Evolutionary conservation across 2,888 invertebrate genomes (phyloP), one percentile per base, ranked within the genome.

Genomic region (Agrenia bidenticulata): DNA sequence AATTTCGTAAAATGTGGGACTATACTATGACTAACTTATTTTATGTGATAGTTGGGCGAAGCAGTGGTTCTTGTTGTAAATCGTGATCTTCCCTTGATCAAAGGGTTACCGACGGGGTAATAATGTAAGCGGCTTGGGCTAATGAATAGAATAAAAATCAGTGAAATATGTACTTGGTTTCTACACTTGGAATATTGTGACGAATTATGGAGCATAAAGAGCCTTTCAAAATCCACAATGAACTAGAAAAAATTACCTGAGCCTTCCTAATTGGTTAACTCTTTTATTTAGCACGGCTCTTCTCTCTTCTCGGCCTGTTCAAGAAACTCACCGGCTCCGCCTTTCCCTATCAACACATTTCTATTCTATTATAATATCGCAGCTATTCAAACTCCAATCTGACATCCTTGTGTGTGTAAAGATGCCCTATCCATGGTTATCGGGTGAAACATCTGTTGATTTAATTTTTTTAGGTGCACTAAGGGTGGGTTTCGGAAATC

Each of bases 91-190:
- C 5, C 39, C 19, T 57, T 58, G 45, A 58, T 58, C 58, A 58
- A 58, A 58, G 42, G 27, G 19, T 37, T 21, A 42, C 58, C 58
- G 58, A 58, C 58, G 42, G 27, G 50, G 51, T 65, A 65, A 65
- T 65, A 70, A 70, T 63, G 54, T 65, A 67, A 70, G 70, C 70
- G 70, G 70, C 65, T 60, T 54, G 57, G 54, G 61, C 65, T 70
- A 70, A 70, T 70, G 70, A 70, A 70, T 67, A 65, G 70, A 70
- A 62, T 63, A 61, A 67, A 65, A 42, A 58, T 45, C 49, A 58
- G 58, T 58, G 49, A 58, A 58, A 45, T 49, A 58, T 58, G 58
- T 58, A 27, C 45, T 58, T 58, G 24, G 26, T 58, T 49, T 58
- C 32, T 23, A 58, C 58, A 45, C 58, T 45, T 39, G 17, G 32